Percentiles rank a stretch among this genome's conserved stretches.
These are phyloP conservation scores for Oscheius sp. DNA, from an alignment of 2,888 invertebrate genomes.

Conservation along the genomic window DNA sequence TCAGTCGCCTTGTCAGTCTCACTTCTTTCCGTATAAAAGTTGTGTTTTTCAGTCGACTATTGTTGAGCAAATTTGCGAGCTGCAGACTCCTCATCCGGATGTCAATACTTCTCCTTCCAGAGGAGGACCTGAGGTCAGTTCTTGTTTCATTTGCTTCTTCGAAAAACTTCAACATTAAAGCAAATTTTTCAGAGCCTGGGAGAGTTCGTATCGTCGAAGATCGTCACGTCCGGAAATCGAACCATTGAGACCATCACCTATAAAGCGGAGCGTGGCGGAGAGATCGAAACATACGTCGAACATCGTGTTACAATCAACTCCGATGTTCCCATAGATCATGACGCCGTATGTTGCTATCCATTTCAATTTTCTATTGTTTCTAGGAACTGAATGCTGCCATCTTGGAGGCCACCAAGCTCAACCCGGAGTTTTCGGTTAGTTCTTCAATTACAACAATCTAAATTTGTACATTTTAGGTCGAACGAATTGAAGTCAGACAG, in stretches of 20 bases:
- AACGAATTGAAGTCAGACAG: conserved; percentile 72
- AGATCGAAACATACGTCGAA: conserved; percentile 92
- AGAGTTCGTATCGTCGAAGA: conserved; percentile 90
- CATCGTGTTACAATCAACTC: conserved; percentile 96
- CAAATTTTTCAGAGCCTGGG: conserved; percentile 47
- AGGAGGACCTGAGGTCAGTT: conserved; percentile 28
- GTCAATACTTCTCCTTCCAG: conserved; percentile 77
- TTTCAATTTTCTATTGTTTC: conserved; percentile 29
- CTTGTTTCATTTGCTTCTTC: not conserved
- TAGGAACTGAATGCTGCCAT: conserved; percentile 93
- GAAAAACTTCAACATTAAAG: not conserved
- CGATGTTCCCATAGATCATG: conserved; percentile 94
- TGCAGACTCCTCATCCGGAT: conserved; percentile 71
- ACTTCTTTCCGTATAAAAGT: not conserved
- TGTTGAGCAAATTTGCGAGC: conserved; percentile 50
- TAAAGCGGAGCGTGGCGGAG: conserved; percentile 93
- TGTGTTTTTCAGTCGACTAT: conserved; percentile 11
- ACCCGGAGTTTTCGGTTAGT: conserved; percentile 78
- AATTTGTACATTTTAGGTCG: conserved; percentile 45
- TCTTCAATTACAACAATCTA: not conserved
- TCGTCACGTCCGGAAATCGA: conserved; percentile 94
- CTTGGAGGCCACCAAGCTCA: conserved; percentile 94
- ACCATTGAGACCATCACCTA: conserved; percentile 96
- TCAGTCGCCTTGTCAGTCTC: too few relatives aligned
- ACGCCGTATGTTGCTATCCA: conserved; percentile 78